A percentile compares a stretch with the other conserved stretches of the same genome.
These are phyloP conservation scores for Schizopygopsis pylzovi DNA, from an alignment of 2,797 vertebrate species.

Conservation along the genomic window DNA sequence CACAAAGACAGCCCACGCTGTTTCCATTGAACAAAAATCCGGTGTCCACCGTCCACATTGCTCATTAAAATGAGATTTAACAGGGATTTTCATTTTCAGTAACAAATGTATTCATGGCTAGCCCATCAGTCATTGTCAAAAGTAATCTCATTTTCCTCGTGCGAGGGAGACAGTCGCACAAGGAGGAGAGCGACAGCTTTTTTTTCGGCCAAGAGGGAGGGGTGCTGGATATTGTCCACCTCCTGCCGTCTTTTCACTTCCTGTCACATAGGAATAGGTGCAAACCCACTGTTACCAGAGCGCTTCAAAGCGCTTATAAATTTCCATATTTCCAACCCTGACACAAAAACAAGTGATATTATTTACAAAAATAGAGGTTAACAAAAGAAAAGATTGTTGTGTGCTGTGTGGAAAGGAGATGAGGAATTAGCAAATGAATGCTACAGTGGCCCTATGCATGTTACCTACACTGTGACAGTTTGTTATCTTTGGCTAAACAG, in stretches of 20 bases:
- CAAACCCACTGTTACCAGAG: conserved; percentile 13
- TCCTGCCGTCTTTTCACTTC: conserved; percentile 16
- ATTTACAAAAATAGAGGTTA: conserved; percentile 50
- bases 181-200: conserved; percentile 34
- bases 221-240: conserved; percentile 33
- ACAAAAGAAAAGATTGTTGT: conserved; percentile 26
- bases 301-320: conserved; percentile 1
- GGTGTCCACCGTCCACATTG: conserved; percentile 58
- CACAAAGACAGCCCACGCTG: conserved; percentile 48
- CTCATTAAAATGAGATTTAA: conserved; percentile 69
- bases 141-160: conserved; percentile 66
- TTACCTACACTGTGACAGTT: conserved; percentile 61
- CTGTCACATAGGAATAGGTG: conserved; percentile 23
- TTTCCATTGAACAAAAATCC: conserved; percentile 58
- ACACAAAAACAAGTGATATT: conserved; percentile 50
- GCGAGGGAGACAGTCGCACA: conserved; percentile 52
- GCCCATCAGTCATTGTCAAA: conserved; percentile 68
- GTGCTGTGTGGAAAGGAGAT: conserved; percentile 56
- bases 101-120: conserved; percentile 66
- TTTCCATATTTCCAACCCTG: conserved; percentile 37
- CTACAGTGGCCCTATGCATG: conserved; percentile 58
- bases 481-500: conserved; percentile 66
- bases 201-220: conserved; percentile 33
- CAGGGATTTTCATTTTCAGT: conserved; percentile 66
- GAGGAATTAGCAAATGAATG: conserved; percentile 65